Conservation (phyloP, 1,140 invertebrate species). For the Caerostris darwini region DNA sequence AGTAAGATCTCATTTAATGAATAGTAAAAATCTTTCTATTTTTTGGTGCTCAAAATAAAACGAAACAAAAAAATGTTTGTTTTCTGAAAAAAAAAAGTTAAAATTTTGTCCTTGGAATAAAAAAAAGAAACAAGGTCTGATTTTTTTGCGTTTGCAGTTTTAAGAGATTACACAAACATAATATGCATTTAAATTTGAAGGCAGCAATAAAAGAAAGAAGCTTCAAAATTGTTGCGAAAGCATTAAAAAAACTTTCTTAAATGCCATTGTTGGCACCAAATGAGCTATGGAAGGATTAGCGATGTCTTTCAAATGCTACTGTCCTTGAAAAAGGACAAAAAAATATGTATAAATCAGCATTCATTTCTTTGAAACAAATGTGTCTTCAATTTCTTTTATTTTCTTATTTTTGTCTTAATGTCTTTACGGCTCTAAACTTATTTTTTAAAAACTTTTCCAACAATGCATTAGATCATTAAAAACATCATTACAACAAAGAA, state of each 20-base stretch:
- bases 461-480: conserved; percentile 39
- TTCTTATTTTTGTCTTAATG: background rate
- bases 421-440: background rate
- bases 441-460: background rate
- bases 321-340: background rate
- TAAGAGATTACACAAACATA: too few species aligned
- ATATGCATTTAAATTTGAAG: too few species aligned
- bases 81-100: too few species aligned
- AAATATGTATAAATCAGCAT: background rate
- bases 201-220: too few species aligned
- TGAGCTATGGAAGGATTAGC: background rate
- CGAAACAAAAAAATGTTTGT: too few species aligned
- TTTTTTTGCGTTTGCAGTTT: too few species aligned
- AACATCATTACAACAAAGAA: conserved; percentile 67
- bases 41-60: too few species aligned
- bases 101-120: too few species aligned
- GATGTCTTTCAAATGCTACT: background rate
- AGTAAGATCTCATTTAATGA: too few species aligned
- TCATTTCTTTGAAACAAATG: background rate
- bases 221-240: background rate
- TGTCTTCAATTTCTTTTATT: background rate
- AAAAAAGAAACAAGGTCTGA: too few species aligned
- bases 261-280: background rate
- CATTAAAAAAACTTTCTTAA: background rate
- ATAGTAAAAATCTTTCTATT: too few species aligned